Evolutionary conservation across 2,888 invertebrate species (phyloP).

Genomic region (Lysandra bellargus): DNA sequence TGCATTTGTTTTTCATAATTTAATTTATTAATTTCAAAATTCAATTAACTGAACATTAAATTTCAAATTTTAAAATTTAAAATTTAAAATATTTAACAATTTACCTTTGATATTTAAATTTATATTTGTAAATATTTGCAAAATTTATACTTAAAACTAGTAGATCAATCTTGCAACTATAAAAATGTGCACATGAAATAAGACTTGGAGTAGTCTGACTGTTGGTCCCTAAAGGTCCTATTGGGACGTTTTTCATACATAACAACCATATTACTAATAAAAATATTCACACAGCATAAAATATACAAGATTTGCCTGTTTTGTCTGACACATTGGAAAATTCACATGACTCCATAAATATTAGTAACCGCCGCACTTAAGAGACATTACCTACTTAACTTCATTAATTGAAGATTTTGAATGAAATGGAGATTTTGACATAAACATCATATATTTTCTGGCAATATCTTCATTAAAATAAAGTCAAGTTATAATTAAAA

Average conservation of each 20-base stretch:
- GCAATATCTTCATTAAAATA: too few relatives aligned
- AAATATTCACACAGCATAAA: neutral
- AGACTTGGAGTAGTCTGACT: neutral
- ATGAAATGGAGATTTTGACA: too few relatives aligned
- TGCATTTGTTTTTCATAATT: slow-evolving; percentile 31
- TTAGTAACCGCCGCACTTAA: too few relatives aligned
- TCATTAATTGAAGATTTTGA: too few relatives aligned
- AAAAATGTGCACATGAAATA: neutral
- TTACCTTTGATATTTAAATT: neutral
- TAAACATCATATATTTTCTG: too few relatives aligned
- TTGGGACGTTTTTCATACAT: neutral
- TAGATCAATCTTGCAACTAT: neutral
- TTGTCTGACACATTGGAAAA: neutral
- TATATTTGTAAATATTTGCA: neutral
- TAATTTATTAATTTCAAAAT: slow-evolving; percentile 13
- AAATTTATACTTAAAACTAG: neutral
- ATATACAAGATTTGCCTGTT: neutral
- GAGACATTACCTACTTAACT: too few relatives aligned
- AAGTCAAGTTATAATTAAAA: too few relatives aligned
- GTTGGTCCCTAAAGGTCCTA: neutral
- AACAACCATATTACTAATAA: neutral
- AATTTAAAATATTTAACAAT: neutral
- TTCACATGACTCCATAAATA: too few relatives aligned
- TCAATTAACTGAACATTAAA: neutral
- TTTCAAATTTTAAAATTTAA: neutral